Conservation (phyloP, 2,888 invertebrate genomes). For the Cenopis cana region DNA sequence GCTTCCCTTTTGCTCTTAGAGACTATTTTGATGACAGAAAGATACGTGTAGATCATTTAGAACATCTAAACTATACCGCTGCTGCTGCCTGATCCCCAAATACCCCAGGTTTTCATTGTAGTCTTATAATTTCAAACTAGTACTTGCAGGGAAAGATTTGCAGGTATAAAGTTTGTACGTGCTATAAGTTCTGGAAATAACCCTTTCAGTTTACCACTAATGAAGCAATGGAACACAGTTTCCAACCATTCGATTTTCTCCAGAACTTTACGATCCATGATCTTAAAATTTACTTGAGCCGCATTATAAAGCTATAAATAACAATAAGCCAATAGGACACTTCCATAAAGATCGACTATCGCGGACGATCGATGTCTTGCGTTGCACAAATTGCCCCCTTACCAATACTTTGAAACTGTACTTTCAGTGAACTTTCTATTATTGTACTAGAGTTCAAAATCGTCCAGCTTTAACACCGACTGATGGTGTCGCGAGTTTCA, state of each 20-base stretch:
- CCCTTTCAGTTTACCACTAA: slow-evolving; percentile 3
- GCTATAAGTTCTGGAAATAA: background rate
- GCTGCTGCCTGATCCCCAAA: too few relatives aligned
- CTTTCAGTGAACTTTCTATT: slow-evolving; percentile 12
- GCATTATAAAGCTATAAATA: slow-evolving; percentile 43
- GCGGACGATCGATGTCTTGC: slow-evolving; percentile 30
- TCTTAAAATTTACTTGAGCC: slow-evolving; percentile 34
- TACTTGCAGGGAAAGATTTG: too few relatives aligned
- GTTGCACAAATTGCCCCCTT: slow-evolving; percentile 35
- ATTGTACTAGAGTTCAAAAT: slow-evolving; percentile 17
- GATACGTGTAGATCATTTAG: too few relatives aligned
- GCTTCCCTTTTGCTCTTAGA: too few relatives aligned
- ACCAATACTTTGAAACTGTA: background rate
- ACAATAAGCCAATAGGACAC: slow-evolving; percentile 43
- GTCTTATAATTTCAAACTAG: too few relatives aligned
- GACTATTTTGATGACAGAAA: too few relatives aligned
- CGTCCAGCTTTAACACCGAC: background rate
- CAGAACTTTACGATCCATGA: slow-evolving; percentile 41
- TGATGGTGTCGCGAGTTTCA: slow-evolving; percentile 11
- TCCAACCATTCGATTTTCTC: slow-evolving; percentile 22
- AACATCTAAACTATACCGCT: too few relatives aligned
- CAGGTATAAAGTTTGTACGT: background rate
- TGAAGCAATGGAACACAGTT: slow-evolving; percentile 8
- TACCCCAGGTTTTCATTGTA: too few relatives aligned
- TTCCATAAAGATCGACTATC: slow-evolving; percentile 39